Evolutionary conservation across 1,140 invertebrate species (phyloP).

Genomic region (Lepidostoma basale): DNA sequence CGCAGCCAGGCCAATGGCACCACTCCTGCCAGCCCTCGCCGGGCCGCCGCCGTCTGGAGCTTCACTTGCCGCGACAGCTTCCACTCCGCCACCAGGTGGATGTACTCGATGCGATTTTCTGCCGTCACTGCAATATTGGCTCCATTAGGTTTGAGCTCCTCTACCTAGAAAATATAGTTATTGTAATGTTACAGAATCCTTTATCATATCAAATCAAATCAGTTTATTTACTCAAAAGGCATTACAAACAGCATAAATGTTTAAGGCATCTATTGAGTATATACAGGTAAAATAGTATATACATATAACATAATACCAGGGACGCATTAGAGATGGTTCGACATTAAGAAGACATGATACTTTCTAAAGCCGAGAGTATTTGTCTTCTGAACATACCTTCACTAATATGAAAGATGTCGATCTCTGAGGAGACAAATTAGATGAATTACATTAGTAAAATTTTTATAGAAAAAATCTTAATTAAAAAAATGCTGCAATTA

Average conservation of each 20-base stretch:
- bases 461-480: neutral
- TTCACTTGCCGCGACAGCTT: constrained; percentile 85
- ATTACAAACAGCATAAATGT: too few species aligned
- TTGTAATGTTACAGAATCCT: too few species aligned
- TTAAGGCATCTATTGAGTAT: too few species aligned
- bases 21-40: constrained; percentile 86
- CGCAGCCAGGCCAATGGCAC: constrained; percentile 89
- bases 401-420: too few species aligned
- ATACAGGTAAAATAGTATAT: too few species aligned
- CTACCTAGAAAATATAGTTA: constrained; percentile 63
- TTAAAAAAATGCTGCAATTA: too few species aligned
- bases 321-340: too few species aligned
- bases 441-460: neutral
- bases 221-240: too few species aligned
- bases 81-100: constrained; percentile 94
- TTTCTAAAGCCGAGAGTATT: too few species aligned
- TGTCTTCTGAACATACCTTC: too few species aligned
- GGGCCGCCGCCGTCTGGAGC: constrained; percentile 84
- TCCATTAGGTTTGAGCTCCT: constrained; percentile 91
- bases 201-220: neutral
- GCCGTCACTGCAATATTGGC: constrained; percentile 88
- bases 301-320: too few species aligned
- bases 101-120: constrained; percentile 94
- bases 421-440: neutral
- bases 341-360: too few species aligned